These are phyloP conservation scores for Capitulum mitella DNA, from an alignment of 2,888 invertebrate genomes.

Conservation along the genomic window DNA sequence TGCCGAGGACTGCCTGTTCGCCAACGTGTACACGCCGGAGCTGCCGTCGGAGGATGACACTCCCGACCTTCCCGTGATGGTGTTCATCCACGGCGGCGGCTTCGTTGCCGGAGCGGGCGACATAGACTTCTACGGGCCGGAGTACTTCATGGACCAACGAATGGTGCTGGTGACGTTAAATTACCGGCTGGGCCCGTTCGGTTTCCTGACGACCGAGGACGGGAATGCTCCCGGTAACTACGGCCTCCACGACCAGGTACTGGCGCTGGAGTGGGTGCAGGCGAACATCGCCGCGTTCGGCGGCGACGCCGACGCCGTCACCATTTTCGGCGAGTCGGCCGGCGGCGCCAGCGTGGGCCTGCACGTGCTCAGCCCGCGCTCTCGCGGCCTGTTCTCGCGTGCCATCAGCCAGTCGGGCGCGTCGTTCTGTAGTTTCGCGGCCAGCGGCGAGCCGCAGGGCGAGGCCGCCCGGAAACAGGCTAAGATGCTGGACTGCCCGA, in stretches of 20 bases:
- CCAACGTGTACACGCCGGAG: slow-evolving; percentile 86
- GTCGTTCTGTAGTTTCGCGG: neutral
- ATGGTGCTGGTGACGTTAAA: slow-evolving; percentile 36
- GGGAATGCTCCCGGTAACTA: slow-evolving; percentile 28
- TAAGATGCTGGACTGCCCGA: slow-evolving; percentile 34
- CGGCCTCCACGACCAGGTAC: slow-evolving; percentile 29
- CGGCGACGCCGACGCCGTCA: slow-evolving; percentile 28
- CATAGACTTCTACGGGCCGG: slow-evolving; percentile 30
- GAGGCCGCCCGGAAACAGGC: slow-evolving; percentile 80
- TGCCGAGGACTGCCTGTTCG: slow-evolving; percentile 90
- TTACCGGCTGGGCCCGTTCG: slow-evolving; percentile 35
- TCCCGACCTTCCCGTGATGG: slow-evolving; percentile 26
- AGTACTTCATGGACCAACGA: slow-evolving; percentile 31
- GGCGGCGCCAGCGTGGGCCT: slow-evolving; percentile 27
- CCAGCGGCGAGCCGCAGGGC: neutral
- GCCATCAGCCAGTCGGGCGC: slow-evolving; percentile 28
- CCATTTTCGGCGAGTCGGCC: slow-evolving; percentile 29
- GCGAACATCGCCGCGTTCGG: slow-evolving; percentile 26
- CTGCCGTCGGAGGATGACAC: slow-evolving; percentile 26
- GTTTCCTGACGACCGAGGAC: slow-evolving; percentile 28
- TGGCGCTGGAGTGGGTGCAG: slow-evolving; percentile 29
- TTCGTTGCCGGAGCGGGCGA: slow-evolving; percentile 35
- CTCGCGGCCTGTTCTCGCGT: slow-evolving; percentile 19
- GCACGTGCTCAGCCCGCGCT: slow-evolving; percentile 26
- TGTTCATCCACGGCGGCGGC: slow-evolving; percentile 39